These are phyloP conservation scores for Coleophora deauratella DNA, from an alignment of 2,888 invertebrate genomes.

Conservation along the genomic window DNA sequence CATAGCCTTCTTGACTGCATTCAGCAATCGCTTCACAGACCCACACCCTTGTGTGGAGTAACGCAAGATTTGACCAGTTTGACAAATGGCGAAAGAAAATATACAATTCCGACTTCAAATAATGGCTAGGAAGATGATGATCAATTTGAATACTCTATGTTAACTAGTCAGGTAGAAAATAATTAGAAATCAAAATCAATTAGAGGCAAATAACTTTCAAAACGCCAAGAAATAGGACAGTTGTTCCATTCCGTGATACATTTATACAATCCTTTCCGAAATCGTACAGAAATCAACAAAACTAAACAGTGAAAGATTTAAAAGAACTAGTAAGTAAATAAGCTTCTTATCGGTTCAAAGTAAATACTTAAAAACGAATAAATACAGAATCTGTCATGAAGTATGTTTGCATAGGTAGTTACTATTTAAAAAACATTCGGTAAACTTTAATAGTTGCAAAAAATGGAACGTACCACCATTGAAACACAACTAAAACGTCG, in stretches of 20 bases:
- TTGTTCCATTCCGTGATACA: background rate
- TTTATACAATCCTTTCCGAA: conserved; percentile 3
- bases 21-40: too few species aligned
- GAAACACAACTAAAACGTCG: conserved; percentile 58
- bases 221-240: conserved; percentile 8
- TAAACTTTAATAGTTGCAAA: conserved; percentile 15
- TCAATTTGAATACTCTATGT: too few species aligned
- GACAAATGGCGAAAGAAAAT: too few species aligned
- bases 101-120: too few species aligned
- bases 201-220: background rate
- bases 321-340: conserved; percentile 19
- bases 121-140: too few species aligned
- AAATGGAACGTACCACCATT: conserved; percentile 25
- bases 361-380: conserved; percentile 6
- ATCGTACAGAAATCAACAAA: conserved; percentile 37
- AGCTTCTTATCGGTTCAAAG: conserved; percentile 40
- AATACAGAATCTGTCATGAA: conserved; percentile 7
- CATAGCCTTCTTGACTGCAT: too few species aligned
- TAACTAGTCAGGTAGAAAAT: background rate
- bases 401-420: conserved; percentile 19
- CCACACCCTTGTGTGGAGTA: too few species aligned
- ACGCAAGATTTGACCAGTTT: too few species aligned
- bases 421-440: conserved; percentile 7
- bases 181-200: too few species aligned
- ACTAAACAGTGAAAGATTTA: conserved; percentile 31